These are phyloP conservation scores for Smithornis capensis DNA, from an alignment of 2,113 vertebrate genomes.

Conservation along the genomic window DNA sequence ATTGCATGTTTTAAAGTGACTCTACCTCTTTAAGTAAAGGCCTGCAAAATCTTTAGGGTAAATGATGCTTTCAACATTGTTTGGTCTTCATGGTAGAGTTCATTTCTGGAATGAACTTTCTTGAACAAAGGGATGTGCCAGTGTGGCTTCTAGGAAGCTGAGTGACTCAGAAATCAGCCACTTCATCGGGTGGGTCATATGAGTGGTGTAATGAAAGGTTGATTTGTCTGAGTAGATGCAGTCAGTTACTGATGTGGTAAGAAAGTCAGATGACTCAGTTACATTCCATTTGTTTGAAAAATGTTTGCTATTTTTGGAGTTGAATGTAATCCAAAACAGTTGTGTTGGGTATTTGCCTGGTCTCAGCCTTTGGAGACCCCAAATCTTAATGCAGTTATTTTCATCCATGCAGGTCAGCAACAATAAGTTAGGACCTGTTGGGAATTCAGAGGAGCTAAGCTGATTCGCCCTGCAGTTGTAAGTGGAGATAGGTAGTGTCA, in stretches of 20 bases:
- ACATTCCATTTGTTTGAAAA: neutral
- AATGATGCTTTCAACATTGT: neutral
- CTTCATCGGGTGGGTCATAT: constrained; percentile 11
- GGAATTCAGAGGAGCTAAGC: neutral
- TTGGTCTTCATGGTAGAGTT: neutral
- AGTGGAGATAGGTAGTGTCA: neutral
- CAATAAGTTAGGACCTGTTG: fast-evolving
- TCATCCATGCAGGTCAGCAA: neutral
- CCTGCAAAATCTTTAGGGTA: neutral
- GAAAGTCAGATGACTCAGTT: neutral
- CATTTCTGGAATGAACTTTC: neutral
- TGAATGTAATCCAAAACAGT: neutral
- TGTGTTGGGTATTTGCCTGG: neutral
- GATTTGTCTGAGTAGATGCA: neutral
- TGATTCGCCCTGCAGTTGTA: neutral
- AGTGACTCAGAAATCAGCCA: constrained; percentile 28
- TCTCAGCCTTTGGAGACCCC: neutral
- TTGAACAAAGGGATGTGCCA: neutral
- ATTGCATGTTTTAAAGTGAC: neutral
- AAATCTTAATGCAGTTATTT: neutral
- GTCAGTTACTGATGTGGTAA: neutral
- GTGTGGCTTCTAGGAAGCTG: constrained; percentile 1
- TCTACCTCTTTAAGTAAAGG: neutral
- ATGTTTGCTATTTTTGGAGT: neutral
- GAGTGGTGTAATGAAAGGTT: neutral